These are phyloP conservation scores for Lepidostoma basale DNA, from an alignment of 1,140 invertebrate genomes.

Conservation along the genomic window DNA sequence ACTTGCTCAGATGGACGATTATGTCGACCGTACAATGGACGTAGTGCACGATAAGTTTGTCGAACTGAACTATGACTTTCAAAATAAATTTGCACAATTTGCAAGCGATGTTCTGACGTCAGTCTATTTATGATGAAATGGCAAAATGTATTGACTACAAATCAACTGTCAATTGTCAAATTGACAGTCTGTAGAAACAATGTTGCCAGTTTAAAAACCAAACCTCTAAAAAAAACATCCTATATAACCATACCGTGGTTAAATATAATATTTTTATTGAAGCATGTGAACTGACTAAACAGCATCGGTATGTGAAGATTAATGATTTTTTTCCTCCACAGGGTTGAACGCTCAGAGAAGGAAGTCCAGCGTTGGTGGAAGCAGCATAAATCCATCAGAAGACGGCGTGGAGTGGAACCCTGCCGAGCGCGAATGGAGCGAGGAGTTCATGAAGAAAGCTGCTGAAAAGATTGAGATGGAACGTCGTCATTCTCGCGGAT, in stretches of 20 bases:
- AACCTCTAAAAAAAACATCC: neutral
- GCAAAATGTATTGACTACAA: too few species aligned
- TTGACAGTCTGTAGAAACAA: neutral
- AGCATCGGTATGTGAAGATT: too few species aligned
- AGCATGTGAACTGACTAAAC: too few species aligned
- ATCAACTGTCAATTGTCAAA: too few species aligned
- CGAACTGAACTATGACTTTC: too few species aligned
- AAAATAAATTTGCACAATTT: too few species aligned
- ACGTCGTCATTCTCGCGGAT: slow-evolving; percentile 10
- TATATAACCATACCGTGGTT: neutral
- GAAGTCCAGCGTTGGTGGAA: slow-evolving; percentile 44
- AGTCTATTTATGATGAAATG: too few species aligned
- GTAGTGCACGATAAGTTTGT: too few species aligned
- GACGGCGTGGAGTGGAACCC: slow-evolving; percentile 41
- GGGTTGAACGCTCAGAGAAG: slow-evolving; percentile 31
- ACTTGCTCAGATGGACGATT: too few species aligned
- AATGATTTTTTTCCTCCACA: neutral
- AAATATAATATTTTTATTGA: too few species aligned
- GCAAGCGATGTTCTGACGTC: too few species aligned
- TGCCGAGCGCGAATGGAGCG: slow-evolving; percentile 61
- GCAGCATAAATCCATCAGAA: slow-evolving; percentile 42
- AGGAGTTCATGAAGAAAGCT: slow-evolving; percentile 52
- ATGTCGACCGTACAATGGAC: too few species aligned
- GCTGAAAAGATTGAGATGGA: slow-evolving; percentile 19
- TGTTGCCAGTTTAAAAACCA: neutral